A percentile compares a stretch with the other conserved stretches of the same genome.
Evolutionary conservation across 1,140 invertebrate genomes (phyloP).

Genomic region (Heliconius congener): DNA sequence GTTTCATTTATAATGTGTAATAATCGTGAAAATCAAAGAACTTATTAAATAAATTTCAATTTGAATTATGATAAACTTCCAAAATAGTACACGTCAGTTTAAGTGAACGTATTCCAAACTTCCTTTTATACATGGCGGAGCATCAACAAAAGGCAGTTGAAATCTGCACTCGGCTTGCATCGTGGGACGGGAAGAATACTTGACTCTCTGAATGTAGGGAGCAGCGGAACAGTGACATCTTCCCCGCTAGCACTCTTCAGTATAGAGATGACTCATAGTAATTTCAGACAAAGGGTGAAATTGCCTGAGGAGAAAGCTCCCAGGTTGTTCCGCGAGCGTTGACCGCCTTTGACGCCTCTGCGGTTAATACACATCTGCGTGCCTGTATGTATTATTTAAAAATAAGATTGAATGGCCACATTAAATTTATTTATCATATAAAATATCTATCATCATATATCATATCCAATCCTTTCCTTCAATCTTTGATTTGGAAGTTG

Average conservation of each 20-base stretch:
- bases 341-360: constrained; percentile 54
- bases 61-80: background rate
- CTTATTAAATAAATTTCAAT: too few species aligned
- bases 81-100: background rate
- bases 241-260: constrained; percentile 55
- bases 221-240: constrained; percentile 64
- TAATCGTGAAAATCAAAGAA: too few species aligned
- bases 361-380: constrained; percentile 28
- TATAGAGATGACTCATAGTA: constrained; percentile 58
- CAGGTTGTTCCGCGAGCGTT: constrained; percentile 52
- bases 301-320: constrained; percentile 50
- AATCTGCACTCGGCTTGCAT: constrained; percentile 61
- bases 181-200: constrained; percentile 59
- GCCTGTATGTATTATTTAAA: background rate
- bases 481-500: too few species aligned
- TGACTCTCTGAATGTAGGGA: constrained; percentile 62
- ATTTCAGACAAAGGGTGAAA: constrained; percentile 72
- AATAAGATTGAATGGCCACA: background rate
- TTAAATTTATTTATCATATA: too few species aligned
- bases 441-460: too few species aligned
- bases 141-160: constrained; percentile 66
- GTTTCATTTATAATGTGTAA: too few species aligned
- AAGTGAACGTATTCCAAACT: constrained; percentile 42
- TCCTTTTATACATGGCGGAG: constrained; percentile 48
- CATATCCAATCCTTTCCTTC: too few species aligned